phyloP scores from a whole-genome alignment of 1,140 invertebrate species.

The Euura lappo region DNA sequence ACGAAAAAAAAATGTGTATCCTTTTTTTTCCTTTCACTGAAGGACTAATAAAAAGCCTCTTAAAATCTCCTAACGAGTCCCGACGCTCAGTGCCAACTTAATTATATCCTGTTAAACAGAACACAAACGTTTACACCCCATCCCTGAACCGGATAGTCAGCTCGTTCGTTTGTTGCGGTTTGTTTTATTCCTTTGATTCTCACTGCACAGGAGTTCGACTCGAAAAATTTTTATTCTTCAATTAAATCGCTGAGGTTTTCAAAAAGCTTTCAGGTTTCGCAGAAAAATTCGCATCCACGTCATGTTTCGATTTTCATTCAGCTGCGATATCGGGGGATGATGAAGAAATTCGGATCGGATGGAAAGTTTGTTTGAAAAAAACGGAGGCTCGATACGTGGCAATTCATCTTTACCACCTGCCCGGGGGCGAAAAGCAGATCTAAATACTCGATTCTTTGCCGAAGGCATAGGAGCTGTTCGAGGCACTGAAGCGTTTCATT shows the following conservation, averaged over 20 bases:
- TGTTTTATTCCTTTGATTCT: neutral
- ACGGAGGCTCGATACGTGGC: neutral
- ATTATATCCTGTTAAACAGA: conserved; percentile 7
- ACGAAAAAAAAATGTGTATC: neutral
- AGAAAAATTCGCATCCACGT: neutral
- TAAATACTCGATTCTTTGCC: neutral
- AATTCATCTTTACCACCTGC: neutral
- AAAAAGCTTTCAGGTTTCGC: too few relatives aligned
- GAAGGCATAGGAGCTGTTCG: neutral
- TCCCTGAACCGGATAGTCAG: neutral
- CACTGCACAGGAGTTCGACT: neutral
- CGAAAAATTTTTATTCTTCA: neutral
- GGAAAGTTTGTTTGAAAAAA: neutral
- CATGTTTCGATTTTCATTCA: neutral
- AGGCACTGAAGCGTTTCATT: conserved; percentile 2
- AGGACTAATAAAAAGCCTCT: conserved; percentile 7
- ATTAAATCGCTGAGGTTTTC: neutral
- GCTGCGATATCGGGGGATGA: neutral
- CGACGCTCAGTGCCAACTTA: conserved; percentile 6
- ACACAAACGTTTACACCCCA: conserved; percentile 1
- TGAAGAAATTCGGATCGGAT: neutral
- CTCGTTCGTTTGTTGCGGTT: neutral
- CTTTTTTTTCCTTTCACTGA: neutral
- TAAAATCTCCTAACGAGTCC: conserved; percentile 7
- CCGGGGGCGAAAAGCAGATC: neutral